A percentile compares a stretch with the other conserved stretches of the same genome.
Evolutionary conservation across 53 echinoderm and acorn worm genomes (phyloP).

Genomic region (Echinarachnius parma): DNA sequence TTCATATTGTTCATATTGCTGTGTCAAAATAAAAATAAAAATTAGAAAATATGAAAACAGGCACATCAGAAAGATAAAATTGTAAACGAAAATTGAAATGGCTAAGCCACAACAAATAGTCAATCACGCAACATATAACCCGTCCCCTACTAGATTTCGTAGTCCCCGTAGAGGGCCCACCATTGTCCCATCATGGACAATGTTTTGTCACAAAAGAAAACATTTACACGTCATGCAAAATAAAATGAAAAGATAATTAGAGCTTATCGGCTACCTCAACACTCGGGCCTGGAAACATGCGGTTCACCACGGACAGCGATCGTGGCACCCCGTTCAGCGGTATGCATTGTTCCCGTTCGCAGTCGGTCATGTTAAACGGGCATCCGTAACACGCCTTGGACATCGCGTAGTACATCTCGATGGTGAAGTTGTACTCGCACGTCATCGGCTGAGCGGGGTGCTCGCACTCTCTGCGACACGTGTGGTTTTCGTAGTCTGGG

Average conservation of each 20-base stretch:
- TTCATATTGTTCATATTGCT: too few species aligned
- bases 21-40: not conserved
- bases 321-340: constrained; percentile 66
- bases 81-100: too few species aligned
- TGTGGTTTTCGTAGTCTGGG: constrained; percentile 31
- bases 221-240: too few species aligned
- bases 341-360: constrained; percentile 52
- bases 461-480: constrained; percentile 68
- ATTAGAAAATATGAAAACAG: not conserved
- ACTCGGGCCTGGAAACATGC: constrained; percentile 53
- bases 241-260: too few species aligned
- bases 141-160: too few species aligned
- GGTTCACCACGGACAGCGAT: constrained; percentile 52
- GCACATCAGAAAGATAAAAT: not conserved
- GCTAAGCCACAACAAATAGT: too few species aligned
- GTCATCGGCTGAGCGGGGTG: constrained; percentile 47
- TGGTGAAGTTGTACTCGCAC: constrained; percentile 59
- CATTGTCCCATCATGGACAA: too few species aligned
- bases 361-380: constrained; percentile 55
- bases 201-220: too few species aligned
- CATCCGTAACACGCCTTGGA: constrained; percentile 55
- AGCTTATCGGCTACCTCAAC: too few species aligned
- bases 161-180: too few species aligned
- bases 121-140: too few species aligned
- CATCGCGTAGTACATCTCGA: constrained; percentile 76